Evolutionary conservation across 2,888 invertebrate genomes (phyloP).

Genomic region (Prosopocoilus inquinatus): DNA sequence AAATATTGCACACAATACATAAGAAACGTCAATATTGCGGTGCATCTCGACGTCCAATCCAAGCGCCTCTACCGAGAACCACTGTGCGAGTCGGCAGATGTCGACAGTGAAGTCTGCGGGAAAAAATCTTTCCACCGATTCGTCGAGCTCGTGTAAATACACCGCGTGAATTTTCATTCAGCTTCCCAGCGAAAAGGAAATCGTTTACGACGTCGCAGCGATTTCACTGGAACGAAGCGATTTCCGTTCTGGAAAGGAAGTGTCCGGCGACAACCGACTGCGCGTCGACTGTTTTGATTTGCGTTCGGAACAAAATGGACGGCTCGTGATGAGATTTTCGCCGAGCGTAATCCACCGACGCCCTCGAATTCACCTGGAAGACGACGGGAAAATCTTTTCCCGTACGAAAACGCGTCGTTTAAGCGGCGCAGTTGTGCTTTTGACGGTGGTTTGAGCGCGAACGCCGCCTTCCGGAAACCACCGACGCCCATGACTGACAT

Average conservation of each 20-base stretch:
- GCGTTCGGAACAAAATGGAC: neutral
- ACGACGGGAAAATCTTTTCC: too few relatives aligned
- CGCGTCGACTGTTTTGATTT: constrained; percentile 10
- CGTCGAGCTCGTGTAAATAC: too few relatives aligned
- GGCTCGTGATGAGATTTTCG: too few relatives aligned
- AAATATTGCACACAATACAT: constrained; percentile 15
- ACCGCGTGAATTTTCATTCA: too few relatives aligned
- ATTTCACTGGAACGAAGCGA: constrained; percentile 14
- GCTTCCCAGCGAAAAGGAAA: too few relatives aligned
- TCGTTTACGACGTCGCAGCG: too few relatives aligned
- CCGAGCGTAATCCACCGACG: too few relatives aligned
- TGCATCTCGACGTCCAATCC: constrained; percentile 30
- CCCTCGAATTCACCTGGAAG: too few relatives aligned
- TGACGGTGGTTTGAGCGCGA: too few relatives aligned
- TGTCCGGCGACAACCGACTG: constrained; percentile 6
- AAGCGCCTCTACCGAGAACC: constrained; percentile 22
- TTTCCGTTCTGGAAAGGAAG: constrained; percentile 18
- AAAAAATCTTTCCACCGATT: constrained; percentile 10
- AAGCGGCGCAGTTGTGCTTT: too few relatives aligned
- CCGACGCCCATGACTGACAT: constrained; percentile 33
- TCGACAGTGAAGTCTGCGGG: constrained; percentile 15
- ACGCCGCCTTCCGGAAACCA: neutral
- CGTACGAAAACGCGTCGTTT: too few relatives aligned
- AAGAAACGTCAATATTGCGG: constrained; percentile 25
- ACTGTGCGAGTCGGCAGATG: constrained; percentile 24